Conservation (phyloP, 1,140 invertebrate genomes). For the Pseudomyrmex dendroicus region DNA sequence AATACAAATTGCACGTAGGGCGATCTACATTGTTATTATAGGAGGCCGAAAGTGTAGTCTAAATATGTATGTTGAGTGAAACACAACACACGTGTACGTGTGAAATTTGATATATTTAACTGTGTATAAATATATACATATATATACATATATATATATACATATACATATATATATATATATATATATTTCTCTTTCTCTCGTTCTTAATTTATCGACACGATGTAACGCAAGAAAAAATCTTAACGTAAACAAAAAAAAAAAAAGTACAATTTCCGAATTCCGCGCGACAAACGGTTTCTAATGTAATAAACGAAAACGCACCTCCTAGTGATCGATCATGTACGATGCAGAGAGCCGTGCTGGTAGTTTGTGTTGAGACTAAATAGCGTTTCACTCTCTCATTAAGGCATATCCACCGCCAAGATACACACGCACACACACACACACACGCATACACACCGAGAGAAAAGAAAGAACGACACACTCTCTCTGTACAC, state of each 20-base stretch:
- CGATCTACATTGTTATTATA: constrained; percentile 65
- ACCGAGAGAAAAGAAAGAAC: constrained; percentile 68
- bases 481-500: constrained; percentile 60
- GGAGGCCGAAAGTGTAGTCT: constrained; percentile 25
- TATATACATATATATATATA: not conserved
- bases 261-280: constrained; percentile 19
- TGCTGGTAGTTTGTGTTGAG: constrained; percentile 74
- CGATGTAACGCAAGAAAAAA: too few relatives aligned
- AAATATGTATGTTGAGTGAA: not conserved
- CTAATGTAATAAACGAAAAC: not conserved
- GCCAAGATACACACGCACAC: constrained; percentile 43
- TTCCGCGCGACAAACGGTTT: not conserved
- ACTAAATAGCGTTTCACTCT: constrained; percentile 76
- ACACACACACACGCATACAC: constrained; percentile 59
- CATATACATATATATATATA: constrained; percentile 5
- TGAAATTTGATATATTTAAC: constrained; percentile 14
- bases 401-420: constrained; percentile 72
- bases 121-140: constrained; percentile 6
- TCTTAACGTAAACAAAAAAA: not conserved
- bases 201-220: too few relatives aligned
- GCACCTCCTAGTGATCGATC: constrained; percentile 35
- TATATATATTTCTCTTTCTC: too few relatives aligned
- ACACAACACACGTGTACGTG: too few relatives aligned
- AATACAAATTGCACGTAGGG: constrained; percentile 58
- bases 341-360: constrained; percentile 60